Percentiles rank a stretch among this genome's conserved stretches.
Conservation (phyloP, 2,888 invertebrate species). For the Macaria liturata region DNA sequence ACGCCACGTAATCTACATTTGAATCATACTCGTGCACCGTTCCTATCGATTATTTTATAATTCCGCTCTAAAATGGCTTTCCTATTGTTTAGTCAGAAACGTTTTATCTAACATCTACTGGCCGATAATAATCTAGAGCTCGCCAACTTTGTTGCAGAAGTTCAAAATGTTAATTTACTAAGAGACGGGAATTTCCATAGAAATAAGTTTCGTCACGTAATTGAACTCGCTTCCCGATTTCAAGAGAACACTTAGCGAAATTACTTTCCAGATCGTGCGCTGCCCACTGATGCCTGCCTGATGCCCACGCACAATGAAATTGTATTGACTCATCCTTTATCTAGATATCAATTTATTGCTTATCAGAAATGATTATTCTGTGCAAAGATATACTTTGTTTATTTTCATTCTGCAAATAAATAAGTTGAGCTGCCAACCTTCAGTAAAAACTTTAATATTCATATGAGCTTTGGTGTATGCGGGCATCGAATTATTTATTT, state of each 20-base stretch:
- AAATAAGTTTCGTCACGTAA: conserved; percentile 18
- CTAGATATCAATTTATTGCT: no score
- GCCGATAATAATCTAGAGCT: conserved; percentile 1
- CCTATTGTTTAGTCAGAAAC: not conserved
- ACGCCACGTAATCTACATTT: not conserved
- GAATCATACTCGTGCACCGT: not conserved
- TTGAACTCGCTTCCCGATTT: conserved; percentile 19
- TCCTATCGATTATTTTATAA: not conserved
- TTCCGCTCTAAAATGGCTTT: not conserved
- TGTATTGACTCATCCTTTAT: not conserved
- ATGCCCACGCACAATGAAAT: not conserved
- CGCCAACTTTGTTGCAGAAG: conserved; percentile 1
- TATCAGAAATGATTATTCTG: no score
- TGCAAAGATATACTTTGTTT: no score
- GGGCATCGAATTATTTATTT: not conserved
- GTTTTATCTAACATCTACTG: not conserved
- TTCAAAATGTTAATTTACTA: conserved; percentile 13
- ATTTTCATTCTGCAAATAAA: no score
- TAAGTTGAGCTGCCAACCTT: no score
- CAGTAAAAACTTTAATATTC: no score
- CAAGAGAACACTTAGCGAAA: conserved; percentile 15
- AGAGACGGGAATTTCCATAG: conserved; percentile 8
- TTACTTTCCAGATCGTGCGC: conserved; percentile 17
- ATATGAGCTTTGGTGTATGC: no score
- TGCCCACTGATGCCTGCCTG: conserved; percentile 4